Evolutionary conservation across 2,888 invertebrate genomes (phyloP), one percentile per base, ranked within the genome.

Genomic region (Scaptodrosophila latifasciaeformis): DNA sequence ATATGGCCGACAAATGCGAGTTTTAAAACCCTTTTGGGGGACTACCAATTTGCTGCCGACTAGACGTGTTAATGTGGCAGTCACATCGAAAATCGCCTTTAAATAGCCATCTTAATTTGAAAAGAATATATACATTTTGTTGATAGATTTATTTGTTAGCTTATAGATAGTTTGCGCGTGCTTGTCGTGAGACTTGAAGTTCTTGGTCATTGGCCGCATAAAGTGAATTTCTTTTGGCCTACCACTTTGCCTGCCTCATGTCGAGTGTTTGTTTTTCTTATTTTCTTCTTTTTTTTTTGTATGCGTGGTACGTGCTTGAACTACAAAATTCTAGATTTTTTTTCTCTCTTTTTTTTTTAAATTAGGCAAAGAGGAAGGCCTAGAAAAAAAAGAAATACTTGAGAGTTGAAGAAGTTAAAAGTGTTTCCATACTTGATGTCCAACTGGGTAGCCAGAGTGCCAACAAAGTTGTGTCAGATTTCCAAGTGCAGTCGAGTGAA

Each of bases 311-410:
- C 76, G 76, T 79, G 76, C 79, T 72, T 76, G 53, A 76, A 70
- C 67, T 76, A 62, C 60, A 72, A 70, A 74, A 70, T 52, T 76
- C 49, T 50, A 70, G 70, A 78, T 69, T 68, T 65, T n/a, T n/a
- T n/a, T n/a, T n/a, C n/a, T n/a, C n/a, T n/a, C n/a, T n/a, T n/a
- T n/a, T n/a, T n/a, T n/a, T n/a, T 53, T 58, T 70, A 74, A 70
- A 72, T 70, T 74, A 65, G 74, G 65, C 59, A 67, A 62, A 57
- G 58, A 24, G 62, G 52, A 55, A 57, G 45, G 51, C 53, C 59
- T 50, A 49, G 27, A 58, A 47, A 53, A 43, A 39, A 4, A 17
- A 17, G 13, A 17, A 37, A 17, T 17, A 37, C 37, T 37, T 9
- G 35, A 35, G 35, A 12, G 35, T n/a, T 12, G 12, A 13, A 43